These are phyloP conservation scores for Petroica traversi DNA, from an alignment of 2,113 vertebrate genomes.

Conservation along the genomic window DNA sequence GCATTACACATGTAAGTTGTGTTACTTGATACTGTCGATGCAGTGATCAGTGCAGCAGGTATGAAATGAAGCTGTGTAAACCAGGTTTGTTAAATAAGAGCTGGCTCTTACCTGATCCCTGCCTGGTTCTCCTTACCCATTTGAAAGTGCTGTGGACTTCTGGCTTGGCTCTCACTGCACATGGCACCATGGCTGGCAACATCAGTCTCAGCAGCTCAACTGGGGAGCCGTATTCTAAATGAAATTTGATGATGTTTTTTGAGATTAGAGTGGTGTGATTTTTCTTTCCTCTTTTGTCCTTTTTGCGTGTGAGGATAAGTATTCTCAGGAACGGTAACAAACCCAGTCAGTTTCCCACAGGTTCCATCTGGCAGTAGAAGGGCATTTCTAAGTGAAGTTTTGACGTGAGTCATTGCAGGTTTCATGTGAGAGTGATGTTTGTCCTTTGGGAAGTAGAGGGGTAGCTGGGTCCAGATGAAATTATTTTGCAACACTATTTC, in stretches of 20 bases:
- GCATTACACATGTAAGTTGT: not conserved
- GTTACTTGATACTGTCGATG: rapidly evolving
- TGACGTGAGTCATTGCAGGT: not conserved
- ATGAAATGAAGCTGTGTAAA: not conserved
- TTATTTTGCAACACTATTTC: not conserved
- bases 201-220: not conserved
- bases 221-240: not conserved
- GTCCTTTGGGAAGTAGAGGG: not conserved
- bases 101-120: not conserved
- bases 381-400: not conserved
- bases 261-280: not conserved
- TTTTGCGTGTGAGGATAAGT: not conserved
- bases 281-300: not conserved
- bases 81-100: not conserved
- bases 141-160: not conserved
- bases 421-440: not conserved
- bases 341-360: rapidly evolving
- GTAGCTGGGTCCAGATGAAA: not conserved
- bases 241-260: not conserved
- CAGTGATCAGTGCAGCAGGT: not conserved
- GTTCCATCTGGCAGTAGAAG: not conserved
- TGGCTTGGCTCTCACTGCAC: not conserved
- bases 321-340: not conserved
- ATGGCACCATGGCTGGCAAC: not conserved
- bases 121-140: not conserved